A percentile compares a stretch with the other conserved stretches of the same genome.
Conservation (phyloP, 2,797 vertebrate genomes). For the Gymnothorax javanicus region DNA sequence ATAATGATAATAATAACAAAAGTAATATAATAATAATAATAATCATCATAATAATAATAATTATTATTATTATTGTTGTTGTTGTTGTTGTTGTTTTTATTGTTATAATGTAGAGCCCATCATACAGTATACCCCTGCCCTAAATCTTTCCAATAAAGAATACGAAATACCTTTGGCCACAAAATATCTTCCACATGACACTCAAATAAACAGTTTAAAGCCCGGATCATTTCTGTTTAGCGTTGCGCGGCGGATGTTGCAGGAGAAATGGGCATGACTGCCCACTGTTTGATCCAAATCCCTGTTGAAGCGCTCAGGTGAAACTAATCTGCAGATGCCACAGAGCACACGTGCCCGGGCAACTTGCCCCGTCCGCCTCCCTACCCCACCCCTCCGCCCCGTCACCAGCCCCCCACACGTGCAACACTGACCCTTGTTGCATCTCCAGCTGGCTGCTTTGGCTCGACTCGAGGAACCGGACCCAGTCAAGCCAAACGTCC, state of each 20-base stretch:
- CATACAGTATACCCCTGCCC: neutral
- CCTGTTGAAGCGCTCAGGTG: slow-evolving; percentile 37
- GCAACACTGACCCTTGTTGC: slow-evolving; percentile 26
- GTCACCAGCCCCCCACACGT: neutral
- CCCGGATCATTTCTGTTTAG: neutral
- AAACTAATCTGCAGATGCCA: slow-evolving; percentile 55
- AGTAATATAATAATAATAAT: too few species aligned
- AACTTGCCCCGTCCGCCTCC: too few species aligned
- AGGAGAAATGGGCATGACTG: slow-evolving; percentile 26
- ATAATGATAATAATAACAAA: too few species aligned
- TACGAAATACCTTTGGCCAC: neutral
- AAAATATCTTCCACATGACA: neutral
- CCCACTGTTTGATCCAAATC: slow-evolving; percentile 26
- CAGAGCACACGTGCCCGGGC: slow-evolving; percentile 15
- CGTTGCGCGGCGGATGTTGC: neutral
- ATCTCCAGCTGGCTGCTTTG: slow-evolving; percentile 36
- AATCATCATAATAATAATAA: neutral
- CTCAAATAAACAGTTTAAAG: neutral
- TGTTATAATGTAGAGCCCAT: neutral
- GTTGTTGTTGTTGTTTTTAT: neutral
- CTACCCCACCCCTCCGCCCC: neutral
- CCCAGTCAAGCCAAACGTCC: slow-evolving; percentile 56
- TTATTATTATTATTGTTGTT: neutral
- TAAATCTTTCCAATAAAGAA: neutral
- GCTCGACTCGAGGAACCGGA: slow-evolving; percentile 18